Evolutionary conservation across 1,140 invertebrate species (phyloP), one percentile per base, ranked within the genome.

Genomic region (Monomorium pharaonis): DNA sequence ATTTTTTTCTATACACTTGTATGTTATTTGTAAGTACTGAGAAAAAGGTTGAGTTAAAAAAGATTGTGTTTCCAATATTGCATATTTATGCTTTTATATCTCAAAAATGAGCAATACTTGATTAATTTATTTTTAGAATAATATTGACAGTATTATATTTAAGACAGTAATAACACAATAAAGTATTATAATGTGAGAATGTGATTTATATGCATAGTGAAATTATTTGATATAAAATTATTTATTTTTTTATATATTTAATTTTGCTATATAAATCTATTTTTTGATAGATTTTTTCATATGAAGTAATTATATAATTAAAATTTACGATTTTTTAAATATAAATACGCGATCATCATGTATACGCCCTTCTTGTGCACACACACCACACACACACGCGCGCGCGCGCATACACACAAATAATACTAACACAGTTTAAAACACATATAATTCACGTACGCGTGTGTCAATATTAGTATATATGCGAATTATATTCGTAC

Each of bases 1-100:
- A 81, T 37, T 69, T 47, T 72, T 60, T 27, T 51, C 6, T 84
- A 76, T 62, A 51, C n/a, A 62, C 4, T 62, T 76, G 24, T 77
- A 51, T 84, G 47, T 14, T 27, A 75, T 6, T n/a, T 33, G 21
- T 62, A 33, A 62, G 14, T 12, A 62, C n/a, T 10, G 54, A 84
- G 27, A 14, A 14, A 67, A 83, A 63, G 56, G 75, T 42, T 62
- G 70, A 72, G n/a, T 72, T 60, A 21, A 9, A 76, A 54, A 37
- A 37, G 16, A 27, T 24, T 72, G 78, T 67, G 78, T 37, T 30
- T 70, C 72, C 33, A 58, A 44, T 5, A 7, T 9, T 18, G 16
- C 30, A 69, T 56, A 44, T 12, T 83, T 56, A 60, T 24, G 4
- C 27, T 47, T 44, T 9, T 49, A 49, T 30, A 21, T 75, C 30